Evolutionary conservation across 2,797 vertebrate species (phyloP), one percentile per base, ranked within the genome.

Genomic region (Rhyacichthys aspro): DNA sequence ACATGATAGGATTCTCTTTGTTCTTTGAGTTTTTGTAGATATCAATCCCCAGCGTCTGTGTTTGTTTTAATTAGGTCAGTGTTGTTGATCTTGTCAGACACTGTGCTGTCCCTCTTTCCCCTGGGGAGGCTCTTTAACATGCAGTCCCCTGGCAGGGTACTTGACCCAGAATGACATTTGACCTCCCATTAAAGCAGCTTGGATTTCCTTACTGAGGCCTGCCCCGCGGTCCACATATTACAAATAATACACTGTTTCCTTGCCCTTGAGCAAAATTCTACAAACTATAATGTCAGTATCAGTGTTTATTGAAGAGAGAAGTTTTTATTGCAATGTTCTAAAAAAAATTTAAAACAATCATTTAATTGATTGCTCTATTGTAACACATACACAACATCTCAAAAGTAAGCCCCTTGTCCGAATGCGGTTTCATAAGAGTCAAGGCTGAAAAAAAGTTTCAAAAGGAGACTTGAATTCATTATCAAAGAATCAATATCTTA

Each of bases 1-100:
- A 76, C 60, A 74, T 19, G 2, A 58, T 44, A 44, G 82, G 52
- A 63, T 70, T 67, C 10, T 78, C 61, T 76, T 77, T 86, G 70
- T 82, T 50, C 48, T 63, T 74, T 79, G 84, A 67, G 63, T 71
- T 57, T 46, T 67, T 23, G 8, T 53, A 63, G 59, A 76, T 54
- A 65, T 55, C 14, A 52, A 33, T 82, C 72, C 70, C 64, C 7
- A 8, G 50, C 46, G 78, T 78, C 75, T 76, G 48, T 70, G 77
- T 84, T 85, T 79, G 76, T 76, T 87, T 72, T 89, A 90, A 91
- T 90, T 91, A 89, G 86, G 62, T 78, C 79, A 74, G 18, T 36
- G 38, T 47, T 72, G 74, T 79, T 81, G 78, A 81, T 86, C 73
- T 75, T 81, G 72, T 82, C 78, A 85, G 79, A 86, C 60, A 63